phyloP scores from a whole-genome alignment of 1,140 invertebrate species.

The Bombus terrestris region DNA sequence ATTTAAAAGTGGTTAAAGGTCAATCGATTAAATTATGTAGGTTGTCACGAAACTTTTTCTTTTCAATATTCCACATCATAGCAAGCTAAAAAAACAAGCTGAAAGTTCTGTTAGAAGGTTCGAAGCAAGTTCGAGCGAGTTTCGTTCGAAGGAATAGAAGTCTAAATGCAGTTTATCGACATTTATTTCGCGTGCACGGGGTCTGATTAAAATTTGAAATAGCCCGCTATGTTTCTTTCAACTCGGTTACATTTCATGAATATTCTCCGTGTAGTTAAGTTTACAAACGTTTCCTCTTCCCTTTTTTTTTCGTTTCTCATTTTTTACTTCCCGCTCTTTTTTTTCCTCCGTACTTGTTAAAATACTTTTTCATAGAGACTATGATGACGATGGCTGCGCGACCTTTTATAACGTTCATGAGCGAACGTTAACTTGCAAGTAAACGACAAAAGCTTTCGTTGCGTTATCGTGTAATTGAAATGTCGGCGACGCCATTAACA shows the following conservation, averaged over 20 bases:
- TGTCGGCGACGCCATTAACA: conserved; percentile 37
- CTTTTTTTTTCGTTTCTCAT: neutral
- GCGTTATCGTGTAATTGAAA: conserved; percentile 59
- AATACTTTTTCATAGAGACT: neutral
- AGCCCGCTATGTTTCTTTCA: neutral
- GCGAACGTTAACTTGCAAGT: conserved; percentile 5
- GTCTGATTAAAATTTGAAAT: conserved; percentile 17
- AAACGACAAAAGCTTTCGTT: conserved; percentile 36
- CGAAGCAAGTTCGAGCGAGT: neutral
- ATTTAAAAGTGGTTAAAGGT: accelerated
- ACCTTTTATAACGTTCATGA: neutral
- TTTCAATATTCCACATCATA: neutral
- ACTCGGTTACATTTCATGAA: conserved; percentile 11
- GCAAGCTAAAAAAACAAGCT: too few species aligned
- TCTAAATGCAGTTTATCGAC: neutral
- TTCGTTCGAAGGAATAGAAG: neutral
- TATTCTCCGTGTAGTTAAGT: neutral
- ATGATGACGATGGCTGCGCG: neutral
- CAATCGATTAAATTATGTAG: neutral
- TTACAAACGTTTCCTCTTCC: neutral
- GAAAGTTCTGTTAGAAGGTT: neutral
- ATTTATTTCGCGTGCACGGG: neutral
- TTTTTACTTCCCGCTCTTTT: neutral
- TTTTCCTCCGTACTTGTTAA: neutral
- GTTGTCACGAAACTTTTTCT: neutral